Evolutionary conservation across 2,888 invertebrate genomes (phyloP).

Genomic region (Kuschelorhynchus macadamiae): DNA sequence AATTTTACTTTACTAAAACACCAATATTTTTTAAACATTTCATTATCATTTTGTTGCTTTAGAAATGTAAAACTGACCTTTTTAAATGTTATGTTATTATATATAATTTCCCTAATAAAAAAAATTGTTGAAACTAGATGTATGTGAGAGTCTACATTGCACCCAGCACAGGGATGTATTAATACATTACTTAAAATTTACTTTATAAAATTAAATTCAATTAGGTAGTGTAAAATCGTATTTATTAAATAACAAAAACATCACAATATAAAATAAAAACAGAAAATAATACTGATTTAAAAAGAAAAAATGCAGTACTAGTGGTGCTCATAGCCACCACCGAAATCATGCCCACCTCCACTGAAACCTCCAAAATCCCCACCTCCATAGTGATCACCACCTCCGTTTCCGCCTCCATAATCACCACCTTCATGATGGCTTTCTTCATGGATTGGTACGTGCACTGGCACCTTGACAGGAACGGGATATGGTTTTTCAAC

Average conservation of each 20-base stretch:
- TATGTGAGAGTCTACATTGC: no score
- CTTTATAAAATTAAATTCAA: no score
- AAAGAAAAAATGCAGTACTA: slow-evolving; percentile 27
- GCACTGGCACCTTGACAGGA: slow-evolving; percentile 64
- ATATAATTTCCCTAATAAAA: no score
- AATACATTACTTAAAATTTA: no score
- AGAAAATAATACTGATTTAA: slow-evolving; percentile 61
- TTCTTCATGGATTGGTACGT: slow-evolving; percentile 64
- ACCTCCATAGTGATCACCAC: slow-evolving; percentile 52
- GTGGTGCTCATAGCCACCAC: slow-evolving; percentile 53
- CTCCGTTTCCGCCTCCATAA: slow-evolving; percentile 12
- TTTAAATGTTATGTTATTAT: no score
- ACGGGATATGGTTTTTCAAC: slow-evolving; percentile 80
- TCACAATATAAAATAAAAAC: slow-evolving; percentile 56
- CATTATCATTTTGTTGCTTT: no score
- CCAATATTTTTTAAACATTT: no score
- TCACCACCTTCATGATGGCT: slow-evolving; percentile 40
- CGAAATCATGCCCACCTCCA: slow-evolving; percentile 53
- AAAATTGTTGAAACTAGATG: no score
- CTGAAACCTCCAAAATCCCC: slow-evolving; percentile 51
- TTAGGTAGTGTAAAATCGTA: neutral
- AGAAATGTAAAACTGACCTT: no score
- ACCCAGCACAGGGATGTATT: no score
- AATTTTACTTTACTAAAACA: no score
- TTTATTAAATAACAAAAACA: slow-evolving; percentile 40